Evolutionary conservation across 2,113 vertebrate genomes (phyloP).

Genomic region (Hydropotes inermis): DNA sequence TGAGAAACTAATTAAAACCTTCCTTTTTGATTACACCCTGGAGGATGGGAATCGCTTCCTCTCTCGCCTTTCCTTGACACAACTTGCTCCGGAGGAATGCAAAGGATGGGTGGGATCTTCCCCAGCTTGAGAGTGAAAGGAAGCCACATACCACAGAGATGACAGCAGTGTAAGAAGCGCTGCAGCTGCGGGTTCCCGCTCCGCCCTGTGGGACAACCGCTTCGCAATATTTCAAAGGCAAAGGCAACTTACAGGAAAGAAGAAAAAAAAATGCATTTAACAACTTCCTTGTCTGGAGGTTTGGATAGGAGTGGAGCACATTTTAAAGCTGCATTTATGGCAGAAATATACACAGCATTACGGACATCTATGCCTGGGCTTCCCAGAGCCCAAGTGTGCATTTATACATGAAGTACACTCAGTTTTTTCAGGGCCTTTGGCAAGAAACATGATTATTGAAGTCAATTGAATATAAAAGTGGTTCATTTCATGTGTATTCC

Average conservation of each 20-base stretch:
- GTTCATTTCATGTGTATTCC: neutral
- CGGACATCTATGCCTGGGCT: neutral
- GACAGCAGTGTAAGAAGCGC: slow-evolving; percentile 56
- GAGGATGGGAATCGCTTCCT: slow-evolving; percentile 75
- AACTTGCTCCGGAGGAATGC: slow-evolving; percentile 81
- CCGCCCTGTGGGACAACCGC: slow-evolving; percentile 77
- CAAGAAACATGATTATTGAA: neutral
- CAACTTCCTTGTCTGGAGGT: slow-evolving; percentile 68
- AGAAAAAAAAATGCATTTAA: neutral
- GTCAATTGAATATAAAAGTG: neutral
- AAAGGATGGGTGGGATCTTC: slow-evolving; percentile 83
- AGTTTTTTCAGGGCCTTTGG: neutral
- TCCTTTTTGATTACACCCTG: slow-evolving; percentile 76
- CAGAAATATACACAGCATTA: neutral
- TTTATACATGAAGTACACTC: neutral
- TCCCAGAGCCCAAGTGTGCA: neutral
- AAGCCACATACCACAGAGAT: slow-evolving; percentile 82
- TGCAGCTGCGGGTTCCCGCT: slow-evolving; percentile 71
- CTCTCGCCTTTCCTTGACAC: slow-evolving; percentile 79
- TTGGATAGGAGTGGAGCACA: slow-evolving; percentile 53
- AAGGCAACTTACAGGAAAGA: slow-evolving; percentile 64
- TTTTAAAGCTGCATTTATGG: neutral
- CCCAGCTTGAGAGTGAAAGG: slow-evolving; percentile 79
- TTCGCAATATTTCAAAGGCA: slow-evolving; percentile 78
- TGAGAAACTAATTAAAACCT: slow-evolving; percentile 77